These are phyloP conservation scores for Hemichromis elongatus DNA, from an alignment of 2,113 vertebrate species.

Conservation along the genomic window DNA sequence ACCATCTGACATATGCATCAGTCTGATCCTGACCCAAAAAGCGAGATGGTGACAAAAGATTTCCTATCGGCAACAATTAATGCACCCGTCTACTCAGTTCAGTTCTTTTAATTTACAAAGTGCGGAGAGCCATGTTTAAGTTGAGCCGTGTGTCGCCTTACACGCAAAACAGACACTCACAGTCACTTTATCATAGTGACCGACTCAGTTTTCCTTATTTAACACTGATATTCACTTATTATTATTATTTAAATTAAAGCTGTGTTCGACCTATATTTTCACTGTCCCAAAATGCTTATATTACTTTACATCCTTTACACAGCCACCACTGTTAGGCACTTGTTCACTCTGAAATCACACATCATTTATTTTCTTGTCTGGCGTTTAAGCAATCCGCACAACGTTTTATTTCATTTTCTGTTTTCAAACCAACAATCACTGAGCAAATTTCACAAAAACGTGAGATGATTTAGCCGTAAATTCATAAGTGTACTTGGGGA, in stretches of 20 bases:
- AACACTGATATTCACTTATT: neutral
- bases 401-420: neutral
- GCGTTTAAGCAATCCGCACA: rapidly evolving
- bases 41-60: neutral
- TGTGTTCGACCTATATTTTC: neutral
- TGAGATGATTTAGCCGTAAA: neutral
- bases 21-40: neutral
- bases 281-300: neutral
- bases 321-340: neutral
- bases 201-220: neutral
- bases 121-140: neutral
- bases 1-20: neutral
- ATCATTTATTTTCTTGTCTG: neutral
- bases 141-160: neutral
- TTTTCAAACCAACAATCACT: neutral
- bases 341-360: neutral
- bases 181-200: neutral
- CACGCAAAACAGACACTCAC: neutral
- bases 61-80: neutral
- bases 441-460: neutral
- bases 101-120: neutral
- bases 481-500: neutral
- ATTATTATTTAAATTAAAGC: neutral
- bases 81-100: rapidly evolving
- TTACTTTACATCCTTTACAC: neutral